These are phyloP conservation scores for Tillus elongatus DNA, from an alignment of 2,888 invertebrate genomes.

Conservation along the genomic window DNA sequence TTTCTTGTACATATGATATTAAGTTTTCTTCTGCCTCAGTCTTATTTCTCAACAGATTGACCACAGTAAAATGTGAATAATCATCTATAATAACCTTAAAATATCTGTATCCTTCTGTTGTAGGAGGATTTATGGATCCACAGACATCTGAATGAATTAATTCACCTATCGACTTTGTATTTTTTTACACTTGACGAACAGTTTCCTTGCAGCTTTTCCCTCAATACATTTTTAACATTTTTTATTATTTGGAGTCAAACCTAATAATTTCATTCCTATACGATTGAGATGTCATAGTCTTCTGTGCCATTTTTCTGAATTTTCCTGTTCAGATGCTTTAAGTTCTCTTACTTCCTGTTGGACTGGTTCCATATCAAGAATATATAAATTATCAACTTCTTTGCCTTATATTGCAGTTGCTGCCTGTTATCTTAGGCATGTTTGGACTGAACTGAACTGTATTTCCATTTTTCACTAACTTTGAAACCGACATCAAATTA, in stretches of 20 bases:
- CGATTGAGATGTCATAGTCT: slow-evolving; percentile 10
- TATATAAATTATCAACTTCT: too few species aligned
- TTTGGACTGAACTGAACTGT: too few species aligned
- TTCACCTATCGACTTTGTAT: slow-evolving; percentile 18
- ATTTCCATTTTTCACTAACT: too few species aligned
- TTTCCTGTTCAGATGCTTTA: background rate
- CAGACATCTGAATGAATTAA: slow-evolving; percentile 19
- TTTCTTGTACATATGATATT: slow-evolving; percentile 11
- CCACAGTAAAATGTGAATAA: slow-evolving; percentile 16
- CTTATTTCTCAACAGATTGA: slow-evolving; percentile 11
- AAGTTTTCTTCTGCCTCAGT: slow-evolving; percentile 14
- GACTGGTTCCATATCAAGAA: too few species aligned
- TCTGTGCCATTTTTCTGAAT: slow-evolving; percentile 7
- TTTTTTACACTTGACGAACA: slow-evolving; percentile 16
- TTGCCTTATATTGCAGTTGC: too few species aligned
- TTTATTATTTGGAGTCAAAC: too few species aligned
- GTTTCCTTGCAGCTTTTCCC: slow-evolving; percentile 17
- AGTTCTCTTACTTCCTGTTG: too few species aligned
- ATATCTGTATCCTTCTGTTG: slow-evolving; percentile 11
- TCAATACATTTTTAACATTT: slow-evolving; percentile 10
- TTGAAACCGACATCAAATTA: slow-evolving; percentile 10
- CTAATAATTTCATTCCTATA: slow-evolving; percentile 5
- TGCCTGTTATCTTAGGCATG: too few species aligned
- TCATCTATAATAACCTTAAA: slow-evolving; percentile 14
- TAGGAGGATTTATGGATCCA: slow-evolving; percentile 16